A percentile compares a stretch with the other conserved stretches of the same genome.
These are phyloP conservation scores for Prunella himalayana DNA, from an alignment of 2,113 vertebrate genomes.

Conservation along the genomic window DNA sequence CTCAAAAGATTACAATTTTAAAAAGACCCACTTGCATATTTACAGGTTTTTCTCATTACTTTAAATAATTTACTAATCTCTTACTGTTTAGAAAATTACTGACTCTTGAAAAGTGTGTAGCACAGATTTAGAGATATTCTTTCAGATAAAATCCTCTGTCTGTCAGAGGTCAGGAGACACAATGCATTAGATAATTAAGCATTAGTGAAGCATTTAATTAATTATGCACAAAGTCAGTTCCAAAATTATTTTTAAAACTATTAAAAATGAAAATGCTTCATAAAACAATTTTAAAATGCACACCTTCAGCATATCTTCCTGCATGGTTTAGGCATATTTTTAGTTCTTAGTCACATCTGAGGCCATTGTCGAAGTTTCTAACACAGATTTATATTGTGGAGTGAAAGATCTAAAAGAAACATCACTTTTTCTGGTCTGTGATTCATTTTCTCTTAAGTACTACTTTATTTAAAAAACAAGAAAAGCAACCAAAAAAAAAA, in stretches of 20 bases:
- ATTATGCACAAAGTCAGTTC: not conserved
- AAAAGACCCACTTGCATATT: not conserved
- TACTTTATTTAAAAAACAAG: not conserved
- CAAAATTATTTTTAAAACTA: not conserved
- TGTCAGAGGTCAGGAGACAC: constrained; percentile 18
- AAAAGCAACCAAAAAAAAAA: not conserved
- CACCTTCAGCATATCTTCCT: not conserved
- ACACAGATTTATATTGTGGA: not conserved
- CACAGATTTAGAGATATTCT: not conserved
- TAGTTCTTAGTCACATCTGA: not conserved
- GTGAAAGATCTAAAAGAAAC: not conserved
- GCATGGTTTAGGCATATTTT: not conserved
- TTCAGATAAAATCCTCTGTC: not conserved
- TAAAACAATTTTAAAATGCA: not conserved
- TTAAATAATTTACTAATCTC: constrained; percentile 1
- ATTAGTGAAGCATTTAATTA: not conserved
- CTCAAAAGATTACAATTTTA: not conserved
- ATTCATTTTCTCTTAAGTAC: not conserved
- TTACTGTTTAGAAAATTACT: constrained; percentile 27
- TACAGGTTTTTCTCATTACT: not conserved
- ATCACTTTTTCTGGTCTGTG: not conserved
- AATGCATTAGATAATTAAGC: not conserved
- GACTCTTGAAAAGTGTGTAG: not conserved
- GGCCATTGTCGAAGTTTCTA: not conserved
- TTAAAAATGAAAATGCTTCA: not conserved